These are phyloP conservation scores for Archilochus colubris DNA, from an alignment of 2,113 vertebrate genomes.

Conservation along the genomic window DNA sequence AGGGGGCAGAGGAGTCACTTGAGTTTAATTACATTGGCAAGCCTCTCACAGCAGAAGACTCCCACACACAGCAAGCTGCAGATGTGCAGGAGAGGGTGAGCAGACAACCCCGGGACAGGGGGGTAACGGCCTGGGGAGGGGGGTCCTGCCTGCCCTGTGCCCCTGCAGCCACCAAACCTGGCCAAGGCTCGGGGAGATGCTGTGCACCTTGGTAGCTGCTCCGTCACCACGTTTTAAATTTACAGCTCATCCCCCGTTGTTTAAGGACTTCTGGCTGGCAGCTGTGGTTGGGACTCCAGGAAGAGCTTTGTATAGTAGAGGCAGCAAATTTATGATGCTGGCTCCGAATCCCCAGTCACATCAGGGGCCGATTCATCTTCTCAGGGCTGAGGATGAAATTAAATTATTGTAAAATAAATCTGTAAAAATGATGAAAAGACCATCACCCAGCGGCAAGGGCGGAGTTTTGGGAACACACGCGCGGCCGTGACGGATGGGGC, in stretches of 20 bases:
- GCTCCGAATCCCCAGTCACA: conserved; percentile 57
- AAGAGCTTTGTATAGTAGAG: conserved; percentile 24
- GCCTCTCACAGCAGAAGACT: background rate
- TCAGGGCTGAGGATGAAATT: conserved; percentile 70
- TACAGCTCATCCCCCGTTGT: background rate
- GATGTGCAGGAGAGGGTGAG: background rate
- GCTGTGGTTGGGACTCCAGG: background rate
- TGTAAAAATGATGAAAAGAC: conserved; percentile 66
- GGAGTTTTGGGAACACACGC: background rate
- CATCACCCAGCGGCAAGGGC: background rate
- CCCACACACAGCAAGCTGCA: background rate
- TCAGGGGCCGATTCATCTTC: conserved; percentile 68
- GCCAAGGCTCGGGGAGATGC: background rate
- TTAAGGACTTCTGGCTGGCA: background rate
- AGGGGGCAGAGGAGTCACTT: conserved; percentile 52
- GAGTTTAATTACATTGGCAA: conserved; percentile 61
- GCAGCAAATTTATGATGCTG: conserved; percentile 69
- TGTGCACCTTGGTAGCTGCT: too few relatives aligned
- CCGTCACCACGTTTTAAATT: fast-evolving
- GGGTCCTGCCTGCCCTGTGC: background rate
- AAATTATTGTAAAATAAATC: conserved; percentile 80
- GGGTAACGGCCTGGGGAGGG: fast-evolving
- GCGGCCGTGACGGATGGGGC: conserved; percentile 40
- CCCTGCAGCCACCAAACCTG: background rate
- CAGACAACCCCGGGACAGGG: background rate